Conservation (phyloP, 2,888 invertebrate genomes). For the Epinotia demarniana region DNA sequence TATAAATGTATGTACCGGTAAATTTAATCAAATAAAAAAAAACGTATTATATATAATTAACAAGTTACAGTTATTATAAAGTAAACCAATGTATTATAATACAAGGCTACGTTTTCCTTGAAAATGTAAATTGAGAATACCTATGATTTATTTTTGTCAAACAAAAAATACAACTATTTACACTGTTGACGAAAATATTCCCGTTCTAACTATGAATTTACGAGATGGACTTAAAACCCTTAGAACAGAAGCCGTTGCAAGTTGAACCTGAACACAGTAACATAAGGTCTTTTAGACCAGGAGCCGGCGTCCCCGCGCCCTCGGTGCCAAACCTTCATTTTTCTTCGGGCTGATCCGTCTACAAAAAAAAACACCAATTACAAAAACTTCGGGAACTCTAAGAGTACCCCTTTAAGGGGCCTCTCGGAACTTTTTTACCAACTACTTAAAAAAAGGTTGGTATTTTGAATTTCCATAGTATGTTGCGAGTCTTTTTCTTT, state of each 20-base stretch:
- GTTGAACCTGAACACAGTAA: background rate
- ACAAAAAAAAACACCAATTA: slow-evolving; percentile 76
- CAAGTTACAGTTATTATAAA: background rate
- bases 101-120: background rate
- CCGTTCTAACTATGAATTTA: too few relatives aligned
- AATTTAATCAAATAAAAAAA: background rate
- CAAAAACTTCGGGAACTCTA: slow-evolving; percentile 72
- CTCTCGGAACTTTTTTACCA: slow-evolving; percentile 11
- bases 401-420: slow-evolving; percentile 57
- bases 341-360: slow-evolving; percentile 62
- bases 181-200: too few relatives aligned
- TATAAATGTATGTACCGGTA: background rate
- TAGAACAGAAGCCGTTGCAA: background rate
- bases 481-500: background rate
- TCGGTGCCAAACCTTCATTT: slow-evolving; percentile 60
- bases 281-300: background rate
- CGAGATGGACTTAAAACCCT: too few relatives aligned
- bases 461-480: background rate
- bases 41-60: background rate
- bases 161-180: too few relatives aligned
- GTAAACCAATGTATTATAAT: background rate
- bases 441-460: background rate
- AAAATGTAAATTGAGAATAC: background rate
- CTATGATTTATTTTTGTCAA: too few relatives aligned
- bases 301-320: slow-evolving; percentile 40